Evolutionary conservation across 2,797 vertebrate species (phyloP), one percentile per base, ranked within the genome.

Genomic region (Ambastaia sidthimunki): DNA sequence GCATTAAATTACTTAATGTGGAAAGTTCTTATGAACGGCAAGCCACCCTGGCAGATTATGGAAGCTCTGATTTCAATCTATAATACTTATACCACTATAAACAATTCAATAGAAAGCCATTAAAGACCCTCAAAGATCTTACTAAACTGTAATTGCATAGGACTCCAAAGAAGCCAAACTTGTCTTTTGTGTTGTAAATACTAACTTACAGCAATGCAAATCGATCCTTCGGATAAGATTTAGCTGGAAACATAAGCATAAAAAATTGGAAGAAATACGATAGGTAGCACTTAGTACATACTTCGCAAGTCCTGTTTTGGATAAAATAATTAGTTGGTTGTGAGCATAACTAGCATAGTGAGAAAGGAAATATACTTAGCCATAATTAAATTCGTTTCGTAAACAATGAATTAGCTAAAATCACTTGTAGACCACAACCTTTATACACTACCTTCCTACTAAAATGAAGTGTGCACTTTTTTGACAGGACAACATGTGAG

Each of bases 21-120:
- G 70, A 80, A 73, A 72, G 47, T 71, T 71, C 31, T 78, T 25
- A 23, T 19, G n/a, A 71, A 54, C 57, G 1, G 70, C 59, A 80
- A 72, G 69, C 63, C 48, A 73, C 70, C 70, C 78, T 73, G 78
- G 60, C 70, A 80, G 70, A 72, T 80, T 67, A 19, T 52, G 78
- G 78, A 80, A 80, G 78, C 78, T 73, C 78, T 80, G 78, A 80
- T 80, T 80, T 71, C 69, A 66, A 25, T 71, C 76, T 65, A 72
- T 54, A 63, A 60, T 70, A 60, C 54, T 34, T 50, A 67, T 25
- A 80, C 60, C 18, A 23, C 68, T 69, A 77, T 59, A 77, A 69
- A 77, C 68, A 71, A 71, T 71, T 71, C 44, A 62, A 47, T 71
- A 78, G 41, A 78, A 79, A 72, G 70, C 73, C 23, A 54, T 54